phyloP scores from a whole-genome alignment of 2,797 vertebrate genomes.

The Crenuchus spilurus region DNA sequence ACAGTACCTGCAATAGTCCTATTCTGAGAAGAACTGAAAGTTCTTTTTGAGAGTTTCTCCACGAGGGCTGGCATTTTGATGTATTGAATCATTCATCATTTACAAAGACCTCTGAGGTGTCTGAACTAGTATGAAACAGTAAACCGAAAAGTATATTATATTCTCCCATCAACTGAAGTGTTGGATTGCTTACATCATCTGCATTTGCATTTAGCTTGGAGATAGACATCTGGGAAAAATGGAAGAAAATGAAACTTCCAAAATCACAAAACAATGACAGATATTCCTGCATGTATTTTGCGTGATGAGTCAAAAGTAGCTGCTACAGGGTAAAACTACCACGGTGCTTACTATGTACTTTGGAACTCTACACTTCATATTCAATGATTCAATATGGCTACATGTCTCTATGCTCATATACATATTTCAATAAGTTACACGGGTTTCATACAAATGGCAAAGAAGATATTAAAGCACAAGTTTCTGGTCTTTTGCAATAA shows the following conservation, averaged over 20 bases:
- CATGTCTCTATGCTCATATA: conserved; percentile 68
- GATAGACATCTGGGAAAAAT: conserved; percentile 21
- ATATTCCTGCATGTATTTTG: conserved; percentile 48
- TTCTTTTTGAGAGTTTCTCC: too few species aligned
- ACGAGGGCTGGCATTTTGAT: background rate
- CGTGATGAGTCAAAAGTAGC: conserved; percentile 50
- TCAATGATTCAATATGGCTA: conserved; percentile 75
- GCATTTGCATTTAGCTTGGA: conserved; percentile 24
- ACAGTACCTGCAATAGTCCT: conserved; percentile 28
- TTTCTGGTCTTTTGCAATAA: conserved; percentile 81
- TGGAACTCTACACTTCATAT: conserved; percentile 71
- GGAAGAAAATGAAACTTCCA: conserved; percentile 23
- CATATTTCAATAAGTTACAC: conserved; percentile 75
- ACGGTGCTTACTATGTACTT: conserved; percentile 64
- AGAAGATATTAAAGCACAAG: conserved; percentile 82
- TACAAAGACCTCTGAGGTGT: conserved; percentile 6
- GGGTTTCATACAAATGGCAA: conserved; percentile 75
- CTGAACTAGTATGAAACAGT: background rate
- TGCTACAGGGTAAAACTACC: conserved; percentile 71
- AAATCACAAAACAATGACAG: conserved; percentile 44
- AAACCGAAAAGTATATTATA: conserved; percentile 24
- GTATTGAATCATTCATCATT: conserved; percentile 19
- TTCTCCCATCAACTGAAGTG: conserved; percentile 15
- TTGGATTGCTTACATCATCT: conserved; percentile 37
- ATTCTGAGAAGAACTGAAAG: background rate